Evolutionary conservation across 2,113 vertebrate species (phyloP).

Genomic region (Chamaea fasciata): DNA sequence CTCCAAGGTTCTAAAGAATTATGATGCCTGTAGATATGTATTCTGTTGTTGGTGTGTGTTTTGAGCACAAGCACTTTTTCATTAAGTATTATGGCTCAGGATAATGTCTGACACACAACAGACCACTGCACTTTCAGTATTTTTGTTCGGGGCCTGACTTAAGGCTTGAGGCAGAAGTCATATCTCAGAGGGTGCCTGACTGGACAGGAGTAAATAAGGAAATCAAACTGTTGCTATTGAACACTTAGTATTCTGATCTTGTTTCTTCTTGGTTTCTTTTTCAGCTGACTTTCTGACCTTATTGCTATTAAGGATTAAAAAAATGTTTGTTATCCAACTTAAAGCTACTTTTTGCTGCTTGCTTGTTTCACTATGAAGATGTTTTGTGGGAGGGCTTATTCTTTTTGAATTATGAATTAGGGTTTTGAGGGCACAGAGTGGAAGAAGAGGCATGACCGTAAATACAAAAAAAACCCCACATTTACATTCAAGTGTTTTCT

Average conservation of each 20-base stretch:
- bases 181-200: fast-evolving
- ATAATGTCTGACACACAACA: not conserved
- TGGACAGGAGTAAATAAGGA: not conserved
- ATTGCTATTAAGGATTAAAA: not conserved
- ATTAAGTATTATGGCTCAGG: not conserved
- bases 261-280: not conserved
- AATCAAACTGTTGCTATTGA: not conserved
- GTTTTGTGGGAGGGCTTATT: not conserved
- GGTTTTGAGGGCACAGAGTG: not conserved
- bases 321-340: not conserved
- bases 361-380: not conserved
- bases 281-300: not conserved
- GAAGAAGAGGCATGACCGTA: not conserved
- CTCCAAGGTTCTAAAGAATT: not conserved
- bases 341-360: not conserved
- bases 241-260: not conserved
- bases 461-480: fast-evolving
- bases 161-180: not conserved
- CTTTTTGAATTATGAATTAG: not conserved
- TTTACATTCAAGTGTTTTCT: not conserved
- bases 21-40: not conserved
- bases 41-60: not conserved
- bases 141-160: not conserved
- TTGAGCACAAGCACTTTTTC: not conserved
- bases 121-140: not conserved